Evolutionary conservation across 2,113 vertebrate species (phyloP), one percentile per base, ranked within the genome.

Genomic region (Todiramphus chloris): DNA sequence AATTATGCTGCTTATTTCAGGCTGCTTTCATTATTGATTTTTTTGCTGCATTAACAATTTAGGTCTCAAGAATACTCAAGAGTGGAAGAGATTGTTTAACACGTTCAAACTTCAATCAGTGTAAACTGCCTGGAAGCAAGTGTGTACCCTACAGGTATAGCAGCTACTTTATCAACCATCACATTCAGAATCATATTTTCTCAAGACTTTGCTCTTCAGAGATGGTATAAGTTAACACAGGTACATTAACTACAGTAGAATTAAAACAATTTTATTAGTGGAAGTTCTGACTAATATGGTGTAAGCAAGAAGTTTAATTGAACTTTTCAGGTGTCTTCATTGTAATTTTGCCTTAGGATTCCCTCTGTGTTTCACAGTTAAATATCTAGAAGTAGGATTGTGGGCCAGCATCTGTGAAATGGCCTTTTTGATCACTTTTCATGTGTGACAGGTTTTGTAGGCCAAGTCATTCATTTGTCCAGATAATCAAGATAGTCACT

Each of bases 1-100:
- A 90, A 92, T 90, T 92, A 83, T 81, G 46, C 15, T 77, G 16
- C 53, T 89, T 88, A 83, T 90, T 92, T 93, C 73, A 90, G 76
- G 31, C 41, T 80, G 66, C 41, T 80, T 90, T 63, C 21, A 46
- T 90, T 83, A 74, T 27, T 90, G 70, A 51, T 76, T 88, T 90
- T 88, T 88, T 82, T 92, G 14, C 14, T 0, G 0, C 30, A 39
- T 89, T 89, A 94, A 77, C 63, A 93, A 62, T 90, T 90, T 80
- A 83, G 18, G 6, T 83, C 68, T 90, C 37, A 2, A 83, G 63
- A 73, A 37, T 53, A 39, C 55, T 58, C 5, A n/a, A 48, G 33
- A 69, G 21, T 46, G 21, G 41, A 83, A 83, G 12, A 83, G 2
- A 12, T 69, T 90, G 8, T 28, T 67, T 80, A 77, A 77, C 43